These are phyloP conservation scores for Phaetusa simplex DNA, from an alignment of 2,113 vertebrate species.

Conservation along the genomic window DNA sequence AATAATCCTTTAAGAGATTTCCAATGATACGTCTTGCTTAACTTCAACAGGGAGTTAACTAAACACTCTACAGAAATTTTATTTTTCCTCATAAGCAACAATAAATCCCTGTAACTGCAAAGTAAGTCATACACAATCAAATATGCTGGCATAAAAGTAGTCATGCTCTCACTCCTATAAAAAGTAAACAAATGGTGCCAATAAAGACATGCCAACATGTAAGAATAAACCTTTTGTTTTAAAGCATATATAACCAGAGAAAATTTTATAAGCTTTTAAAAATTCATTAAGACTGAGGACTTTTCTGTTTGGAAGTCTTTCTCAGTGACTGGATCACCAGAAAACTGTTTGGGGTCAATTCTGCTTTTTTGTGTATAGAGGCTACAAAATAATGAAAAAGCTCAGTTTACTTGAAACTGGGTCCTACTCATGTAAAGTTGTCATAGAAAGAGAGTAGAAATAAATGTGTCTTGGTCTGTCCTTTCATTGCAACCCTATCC, in stretches of 20 bases:
- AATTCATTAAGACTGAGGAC: neutral
- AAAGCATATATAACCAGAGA: neutral
- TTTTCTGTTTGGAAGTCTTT: neutral
- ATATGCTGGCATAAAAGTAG: neutral
- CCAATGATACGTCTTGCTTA: conserved; percentile 5
- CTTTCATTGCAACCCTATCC: neutral
- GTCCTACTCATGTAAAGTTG: neutral
- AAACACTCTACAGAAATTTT: conserved; percentile 22
- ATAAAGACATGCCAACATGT: neutral
- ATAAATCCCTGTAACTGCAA: conserved; percentile 36
- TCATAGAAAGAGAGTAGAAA: neutral
- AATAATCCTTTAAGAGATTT: conserved; percentile 33
- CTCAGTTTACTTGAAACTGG: neutral
- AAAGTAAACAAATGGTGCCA: conserved; percentile 35
- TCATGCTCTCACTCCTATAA: conserved; percentile 34
- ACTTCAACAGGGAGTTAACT: conserved; percentile 18
- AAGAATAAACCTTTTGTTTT: conserved; percentile 60
- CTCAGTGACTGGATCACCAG: neutral
- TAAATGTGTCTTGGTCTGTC: neutral
- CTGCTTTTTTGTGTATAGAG: neutral
- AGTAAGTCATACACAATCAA: conserved; percentile 29
- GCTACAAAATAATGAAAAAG: neutral
- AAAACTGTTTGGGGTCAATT: neutral
- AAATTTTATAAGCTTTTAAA: neutral
- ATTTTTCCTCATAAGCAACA: conserved; percentile 32